phyloP scores from a whole-genome alignment of 2,113 vertebrate genomes.

The Cyphomyrus discorhynchus region DNA sequence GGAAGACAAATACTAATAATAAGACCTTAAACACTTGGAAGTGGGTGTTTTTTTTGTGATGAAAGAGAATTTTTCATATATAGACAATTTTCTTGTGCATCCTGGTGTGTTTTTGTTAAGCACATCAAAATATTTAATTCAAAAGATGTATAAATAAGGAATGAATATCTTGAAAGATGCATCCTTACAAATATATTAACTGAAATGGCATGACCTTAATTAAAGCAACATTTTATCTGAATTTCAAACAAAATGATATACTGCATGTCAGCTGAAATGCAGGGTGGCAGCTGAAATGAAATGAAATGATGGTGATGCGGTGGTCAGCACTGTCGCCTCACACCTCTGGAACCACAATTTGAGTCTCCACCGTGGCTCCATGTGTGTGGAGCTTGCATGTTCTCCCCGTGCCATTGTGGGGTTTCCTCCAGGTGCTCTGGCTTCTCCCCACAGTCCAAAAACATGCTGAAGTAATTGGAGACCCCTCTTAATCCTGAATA shows the following conservation, averaged over 20 bases:
- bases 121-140: background rate
- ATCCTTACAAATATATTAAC: background rate
- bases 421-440: no score
- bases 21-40: background rate
- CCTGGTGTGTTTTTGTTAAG: background rate
- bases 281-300: no score
- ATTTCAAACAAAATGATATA: background rate
- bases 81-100: background rate
- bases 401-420: background rate
- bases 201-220: background rate
- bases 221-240: background rate
- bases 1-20: background rate
- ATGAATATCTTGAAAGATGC: background rate
- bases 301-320: background rate
- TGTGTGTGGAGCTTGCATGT: background rate
- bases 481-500: background rate
- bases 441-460: no score
- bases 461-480: no score
- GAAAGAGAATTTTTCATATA: background rate
- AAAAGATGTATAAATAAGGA: background rate
- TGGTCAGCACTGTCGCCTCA: background rate
- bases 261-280: background rate
- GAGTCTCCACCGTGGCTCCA: background rate
- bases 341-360: background rate
- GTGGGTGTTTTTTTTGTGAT: background rate